Percentiles rank a stretch among this genome's conserved stretches.
Evolutionary conservation across 2,113 vertebrate genomes (phyloP).

Genomic region (Mirounga angustirostris): DNA sequence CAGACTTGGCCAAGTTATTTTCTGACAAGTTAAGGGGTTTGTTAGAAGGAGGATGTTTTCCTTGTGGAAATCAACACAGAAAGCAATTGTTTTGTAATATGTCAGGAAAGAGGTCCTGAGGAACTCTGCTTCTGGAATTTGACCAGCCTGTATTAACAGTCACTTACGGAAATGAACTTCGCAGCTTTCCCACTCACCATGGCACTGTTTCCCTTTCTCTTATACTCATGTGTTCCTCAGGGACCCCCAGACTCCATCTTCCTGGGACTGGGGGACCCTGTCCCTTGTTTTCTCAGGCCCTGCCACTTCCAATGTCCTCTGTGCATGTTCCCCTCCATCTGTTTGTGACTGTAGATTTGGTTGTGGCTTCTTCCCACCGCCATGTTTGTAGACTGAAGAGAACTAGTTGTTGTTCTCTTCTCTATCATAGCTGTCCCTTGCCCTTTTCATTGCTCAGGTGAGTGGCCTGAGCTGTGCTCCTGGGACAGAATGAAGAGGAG

Average conservation of each 20-base stretch:
- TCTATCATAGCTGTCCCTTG: background rate
- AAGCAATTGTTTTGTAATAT: background rate
- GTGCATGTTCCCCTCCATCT: background rate
- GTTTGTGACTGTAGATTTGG: background rate
- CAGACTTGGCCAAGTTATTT: background rate
- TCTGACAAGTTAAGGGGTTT: background rate
- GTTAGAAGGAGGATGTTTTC: background rate
- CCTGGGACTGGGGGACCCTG: background rate
- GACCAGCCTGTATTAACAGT: background rate
- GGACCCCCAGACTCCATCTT: background rate
- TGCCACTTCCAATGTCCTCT: background rate
- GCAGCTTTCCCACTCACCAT: background rate
- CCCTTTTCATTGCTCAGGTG: background rate
- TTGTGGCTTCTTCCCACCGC: background rate
- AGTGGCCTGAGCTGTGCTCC: background rate
- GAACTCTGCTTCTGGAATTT: background rate
- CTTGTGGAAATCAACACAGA: background rate
- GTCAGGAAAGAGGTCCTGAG: background rate
- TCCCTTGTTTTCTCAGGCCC: background rate
- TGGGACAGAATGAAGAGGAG: background rate
- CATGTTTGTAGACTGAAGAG: background rate
- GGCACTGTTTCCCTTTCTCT: background rate
- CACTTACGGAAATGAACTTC: conserved; percentile 2
- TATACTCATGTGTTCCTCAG: background rate
- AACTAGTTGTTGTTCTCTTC: background rate